Base-by-base conservation (phyloP, 2,113 vertebrate genomes). In the Catagonus wagneri region DNA sequence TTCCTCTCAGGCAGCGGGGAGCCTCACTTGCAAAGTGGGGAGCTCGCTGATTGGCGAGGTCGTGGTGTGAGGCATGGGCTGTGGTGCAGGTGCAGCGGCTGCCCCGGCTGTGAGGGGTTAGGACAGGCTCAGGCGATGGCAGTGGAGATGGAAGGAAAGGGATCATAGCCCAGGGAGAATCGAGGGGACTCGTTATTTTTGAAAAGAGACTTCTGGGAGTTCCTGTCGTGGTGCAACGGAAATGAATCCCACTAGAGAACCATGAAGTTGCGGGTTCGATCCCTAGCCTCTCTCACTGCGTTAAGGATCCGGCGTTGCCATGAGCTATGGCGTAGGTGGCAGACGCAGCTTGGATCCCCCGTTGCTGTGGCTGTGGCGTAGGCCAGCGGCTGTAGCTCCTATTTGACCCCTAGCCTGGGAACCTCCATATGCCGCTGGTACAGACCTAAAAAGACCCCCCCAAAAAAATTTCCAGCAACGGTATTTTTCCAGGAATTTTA, bases 401-500 rank as follows among this genome's bases (percentile, higher is more conserved):
- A 44, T 44, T 44, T 4, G 44, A 44, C 44, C 44, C 44, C 44
- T 44, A 44, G 44, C 44, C 44, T 44, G 44, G 44, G 44, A 44
- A 44, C 44, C 44, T 44, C 44, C 44, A 44, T 44, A 44, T 44
- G 44, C 44, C 8, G 44, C 44, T 44, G 44, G 44, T 44, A 8
- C 44, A 44, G 44, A 4, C 44, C 44, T 44, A 44, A 44, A n/a
- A n/a, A n/a, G n/a, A n/a, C n/a, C n/a, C n/a, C n/a, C n/a, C n/a
- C n/a, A n/a, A 44, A 44, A 44, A 44, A 8, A 44, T 44, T 44
- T 44, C 44, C 44, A 44, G 44, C 68, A 44, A 58, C 65, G 32
- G 23, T 71, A 65, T 94, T 92, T 92, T 44, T n/a, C 44, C 23
- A 29, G 39, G 52, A 84, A 85, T 75, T 66, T 88, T 79, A 85